A percentile compares a stretch with the other conserved stretches of the same genome.
These are phyloP conservation scores for Caerostris darwini DNA, from an alignment of 1,140 invertebrate genomes.

Conservation along the genomic window DNA sequence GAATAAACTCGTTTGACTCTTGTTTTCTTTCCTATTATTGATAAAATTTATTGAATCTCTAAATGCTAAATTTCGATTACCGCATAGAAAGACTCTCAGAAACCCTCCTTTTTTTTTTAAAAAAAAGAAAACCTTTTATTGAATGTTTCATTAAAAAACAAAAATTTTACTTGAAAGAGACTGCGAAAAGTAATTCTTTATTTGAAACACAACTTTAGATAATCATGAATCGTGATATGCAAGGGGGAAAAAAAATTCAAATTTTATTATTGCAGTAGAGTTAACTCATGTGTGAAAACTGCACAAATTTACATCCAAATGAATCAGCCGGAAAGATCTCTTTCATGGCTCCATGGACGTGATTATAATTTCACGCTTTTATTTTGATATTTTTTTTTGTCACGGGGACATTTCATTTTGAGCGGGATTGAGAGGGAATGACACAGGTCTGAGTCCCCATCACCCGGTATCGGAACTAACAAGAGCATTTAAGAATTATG, in stretches of 20 bases:
- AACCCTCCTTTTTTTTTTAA: no score
- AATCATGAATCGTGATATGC: neutral
- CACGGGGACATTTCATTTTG: neutral
- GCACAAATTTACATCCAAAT: conserved; percentile 33
- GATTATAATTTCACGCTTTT: conserved; percentile 36
- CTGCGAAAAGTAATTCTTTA: neutral
- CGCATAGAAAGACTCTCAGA: no score
- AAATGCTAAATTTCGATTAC: no score
- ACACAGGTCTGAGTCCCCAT: neutral
- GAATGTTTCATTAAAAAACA: no score
- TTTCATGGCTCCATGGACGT: neutral
- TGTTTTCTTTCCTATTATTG: no score
- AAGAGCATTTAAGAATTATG: conserved; percentile 26
- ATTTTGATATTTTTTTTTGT: neutral
- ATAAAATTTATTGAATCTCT: no score
- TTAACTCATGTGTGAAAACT: conserved; percentile 13
- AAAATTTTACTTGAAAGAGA: neutral
- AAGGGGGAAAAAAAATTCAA: neutral
- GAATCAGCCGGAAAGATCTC: neutral
- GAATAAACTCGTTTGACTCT: no score
- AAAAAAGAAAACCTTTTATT: no score
- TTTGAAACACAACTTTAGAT: neutral
- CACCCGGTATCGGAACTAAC: neutral
- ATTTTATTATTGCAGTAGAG: neutral
- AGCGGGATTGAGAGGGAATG: neutral